A percentile compares a stretch with the other conserved stretches of the same genome.
Conservation (phyloP, 2,797 vertebrate species). For the Benthosema pterotum region DNA sequence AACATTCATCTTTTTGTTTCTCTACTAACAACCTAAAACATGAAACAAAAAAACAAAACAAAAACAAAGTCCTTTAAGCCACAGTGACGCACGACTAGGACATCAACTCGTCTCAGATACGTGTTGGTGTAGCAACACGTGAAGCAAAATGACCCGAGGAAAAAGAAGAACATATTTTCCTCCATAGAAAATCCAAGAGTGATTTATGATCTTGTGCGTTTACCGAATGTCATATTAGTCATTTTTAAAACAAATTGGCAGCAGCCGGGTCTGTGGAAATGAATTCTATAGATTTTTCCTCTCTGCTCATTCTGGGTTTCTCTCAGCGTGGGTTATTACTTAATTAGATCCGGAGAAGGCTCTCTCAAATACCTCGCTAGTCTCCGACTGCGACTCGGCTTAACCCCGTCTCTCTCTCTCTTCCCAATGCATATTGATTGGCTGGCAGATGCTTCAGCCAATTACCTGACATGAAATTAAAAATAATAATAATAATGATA, state of each 20-base stretch:
- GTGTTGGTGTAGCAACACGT: too few species aligned
- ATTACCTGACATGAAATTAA: constrained; percentile 47
- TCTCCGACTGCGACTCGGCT: constrained; percentile 29
- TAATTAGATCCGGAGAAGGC: constrained; percentile 57
- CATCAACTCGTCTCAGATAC: constrained; percentile 12
- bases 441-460: constrained; percentile 36
- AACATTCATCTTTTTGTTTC: too few species aligned
- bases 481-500: constrained; percentile 9
- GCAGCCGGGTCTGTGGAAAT: constrained; percentile 54
- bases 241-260: constrained; percentile 62
- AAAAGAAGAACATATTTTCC: constrained; percentile 33
- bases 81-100: not conserved
- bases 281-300: constrained; percentile 67
- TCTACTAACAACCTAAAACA: too few species aligned
- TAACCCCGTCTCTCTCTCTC: constrained; percentile 15
- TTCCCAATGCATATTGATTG: constrained; percentile 41
- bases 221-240: constrained; percentile 51
- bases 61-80: too few species aligned
- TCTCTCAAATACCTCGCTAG: constrained; percentile 40
- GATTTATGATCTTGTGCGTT: constrained; percentile 53
- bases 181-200: constrained; percentile 32
- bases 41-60: too few species aligned
- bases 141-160: constrained; percentile 28
- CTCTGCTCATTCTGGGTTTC: constrained; percentile 37
- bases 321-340: constrained; percentile 63